Evolutionary conservation across 2,888 invertebrate genomes (phyloP).

Genomic region (Archaeoteleia sp.): DNA sequence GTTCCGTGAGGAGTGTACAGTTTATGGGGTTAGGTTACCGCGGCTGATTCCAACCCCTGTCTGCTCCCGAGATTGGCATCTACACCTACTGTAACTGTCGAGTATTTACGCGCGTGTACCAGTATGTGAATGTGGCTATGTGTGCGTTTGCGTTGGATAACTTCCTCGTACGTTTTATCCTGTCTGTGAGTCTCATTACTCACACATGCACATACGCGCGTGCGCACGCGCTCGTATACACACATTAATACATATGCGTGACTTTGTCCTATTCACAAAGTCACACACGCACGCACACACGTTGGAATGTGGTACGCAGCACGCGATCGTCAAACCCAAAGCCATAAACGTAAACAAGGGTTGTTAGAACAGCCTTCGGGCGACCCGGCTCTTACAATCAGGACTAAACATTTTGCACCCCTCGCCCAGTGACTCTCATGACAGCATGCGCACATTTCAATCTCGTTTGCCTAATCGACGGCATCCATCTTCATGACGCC

Average conservation of each 20-base stretch:
- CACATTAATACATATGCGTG: background rate
- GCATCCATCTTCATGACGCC: slow-evolving; percentile 42
- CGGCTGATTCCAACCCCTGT: slow-evolving; percentile 66
- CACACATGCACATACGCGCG: slow-evolving; percentile 10
- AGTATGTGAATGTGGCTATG: slow-evolving; percentile 8
- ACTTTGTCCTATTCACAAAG: background rate
- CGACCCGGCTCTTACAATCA: slow-evolving; percentile 67
- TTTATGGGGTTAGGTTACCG: slow-evolving; percentile 68
- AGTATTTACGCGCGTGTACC: slow-evolving; percentile 39
- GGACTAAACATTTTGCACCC: slow-evolving; percentile 70
- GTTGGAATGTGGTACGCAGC: slow-evolving; percentile 53
- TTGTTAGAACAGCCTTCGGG: slow-evolving; percentile 67
- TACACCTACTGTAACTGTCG: slow-evolving; percentile 60
- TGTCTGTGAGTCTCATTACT: background rate
- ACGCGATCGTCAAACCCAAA: slow-evolving; percentile 71
- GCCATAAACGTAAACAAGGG: slow-evolving; percentile 74
- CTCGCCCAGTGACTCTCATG: slow-evolving; percentile 55
- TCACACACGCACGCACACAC: slow-evolving; percentile 5
- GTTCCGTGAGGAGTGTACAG: slow-evolving; percentile 62
- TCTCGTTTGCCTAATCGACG: slow-evolving; percentile 46
- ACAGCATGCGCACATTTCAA: slow-evolving; percentile 22
- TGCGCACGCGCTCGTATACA: slow-evolving; percentile 10
- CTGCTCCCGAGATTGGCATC: slow-evolving; percentile 68
- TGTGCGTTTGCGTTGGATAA: slow-evolving; percentile 20
- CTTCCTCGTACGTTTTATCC: too few species aligned